Evolutionary conservation across 92 coral and sea anemone species (phyloP), one percentile per base, ranked within the genome.

Genomic region (Blastomussa wellsi): DNA sequence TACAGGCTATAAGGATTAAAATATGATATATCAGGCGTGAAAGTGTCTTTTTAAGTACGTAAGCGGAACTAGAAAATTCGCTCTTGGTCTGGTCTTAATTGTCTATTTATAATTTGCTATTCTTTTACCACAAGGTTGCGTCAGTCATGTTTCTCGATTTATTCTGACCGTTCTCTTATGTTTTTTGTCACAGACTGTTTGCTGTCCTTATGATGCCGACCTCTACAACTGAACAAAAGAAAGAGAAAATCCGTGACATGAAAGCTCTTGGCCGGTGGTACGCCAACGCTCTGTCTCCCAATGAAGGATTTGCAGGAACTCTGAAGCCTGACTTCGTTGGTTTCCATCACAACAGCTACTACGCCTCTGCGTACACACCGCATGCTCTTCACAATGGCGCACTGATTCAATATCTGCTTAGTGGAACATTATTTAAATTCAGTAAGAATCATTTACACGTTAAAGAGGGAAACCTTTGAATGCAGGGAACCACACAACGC

Each of bases 201-300:
- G 89, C 87, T 19, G 84, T 92, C 20, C 87, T 94, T 17, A 86
- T 90, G 91, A 90, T 89, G 84, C 95, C 93, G 14, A 76, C 64
- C 20, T 32, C 44, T 2, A 86, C 87, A 6, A 42, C 82, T 48
- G 19, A 2, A 17, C 53, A 78, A 33, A 80, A 82, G 38, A 79
- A 39, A 51, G 77, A 82, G 79, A 92, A 89, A 47, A 88, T 89
- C 42, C 86, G 93, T 7, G 93, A 92, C 81, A 81, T 89, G 92
- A 16, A 71, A 29, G 76, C 84, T 28, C 73, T 88, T 48, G 74
- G 62, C 59, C 81, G 73, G 15, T 92, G 95, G 95, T 51, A 79
- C 79, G 86, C 86, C 41, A 84, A 86, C 47, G 88, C 86, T 14
- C 19, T 92, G 49, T 72, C 38, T 12, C 55, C 87, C 2, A 92